These are phyloP conservation scores for Aldabrachelys gigantea DNA, from an alignment of 2,113 vertebrate genomes.

Conservation along the genomic window DNA sequence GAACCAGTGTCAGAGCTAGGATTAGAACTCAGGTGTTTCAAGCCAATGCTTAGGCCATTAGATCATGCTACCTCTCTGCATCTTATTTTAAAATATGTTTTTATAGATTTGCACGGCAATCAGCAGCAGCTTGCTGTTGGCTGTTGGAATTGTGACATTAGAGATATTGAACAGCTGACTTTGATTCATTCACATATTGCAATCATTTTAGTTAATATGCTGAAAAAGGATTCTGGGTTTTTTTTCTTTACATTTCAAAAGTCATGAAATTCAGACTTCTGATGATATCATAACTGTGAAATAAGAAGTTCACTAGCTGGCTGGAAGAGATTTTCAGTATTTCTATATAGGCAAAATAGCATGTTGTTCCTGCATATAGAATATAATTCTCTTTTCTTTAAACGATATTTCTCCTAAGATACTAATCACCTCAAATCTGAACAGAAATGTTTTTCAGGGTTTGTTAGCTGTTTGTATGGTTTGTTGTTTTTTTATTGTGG, in stretches of 20 bases:
- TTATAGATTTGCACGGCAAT: not conserved
- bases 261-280: not conserved
- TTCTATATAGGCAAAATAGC: slow-evolving; percentile 5
- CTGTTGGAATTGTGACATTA: not conserved
- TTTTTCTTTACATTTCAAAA: not conserved
- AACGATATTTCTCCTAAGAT: slow-evolving; percentile 20
- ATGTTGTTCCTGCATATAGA: not conserved
- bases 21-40: not conserved
- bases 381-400: not conserved
- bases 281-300: not conserved
- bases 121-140: slow-evolving; percentile 17
- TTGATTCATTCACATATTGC: not conserved
- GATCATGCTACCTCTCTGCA: not conserved
- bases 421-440: not conserved
- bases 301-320: fast-evolving
- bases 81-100: not conserved
- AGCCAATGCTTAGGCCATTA: not conserved
- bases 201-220: not conserved
- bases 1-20: fast-evolving
- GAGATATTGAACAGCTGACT: slow-evolving; percentile 16
- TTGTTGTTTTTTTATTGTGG: too few species aligned
- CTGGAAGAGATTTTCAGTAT: not conserved
- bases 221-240: not conserved
- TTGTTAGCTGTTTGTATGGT: not conserved
- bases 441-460: not conserved